Evolutionary conservation across 2,113 vertebrate species (phyloP).

Genomic region (Pteruthius melanotis): DNA sequence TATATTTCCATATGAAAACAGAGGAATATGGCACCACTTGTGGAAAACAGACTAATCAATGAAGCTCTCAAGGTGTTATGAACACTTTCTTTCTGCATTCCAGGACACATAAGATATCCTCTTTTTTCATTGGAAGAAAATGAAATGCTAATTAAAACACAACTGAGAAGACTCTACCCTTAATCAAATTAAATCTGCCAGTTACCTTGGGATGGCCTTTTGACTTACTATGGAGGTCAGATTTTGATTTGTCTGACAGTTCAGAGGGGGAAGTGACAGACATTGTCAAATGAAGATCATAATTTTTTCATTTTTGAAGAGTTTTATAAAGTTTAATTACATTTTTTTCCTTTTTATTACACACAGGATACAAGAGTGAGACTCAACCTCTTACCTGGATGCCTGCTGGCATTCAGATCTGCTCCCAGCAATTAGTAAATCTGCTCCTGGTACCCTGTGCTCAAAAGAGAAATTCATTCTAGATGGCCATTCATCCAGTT

Average conservation of each 20-base stretch:
- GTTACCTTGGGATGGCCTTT: not conserved
- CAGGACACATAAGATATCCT: not conserved
- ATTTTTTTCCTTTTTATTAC: not conserved
- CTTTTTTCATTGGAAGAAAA: not conserved
- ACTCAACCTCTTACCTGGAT: not conserved
- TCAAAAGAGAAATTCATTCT: not conserved
- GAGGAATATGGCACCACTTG: not conserved
- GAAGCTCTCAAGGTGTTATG: not conserved
- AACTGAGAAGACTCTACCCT: not conserved
- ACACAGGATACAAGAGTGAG: not conserved
- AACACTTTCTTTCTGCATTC: not conserved
- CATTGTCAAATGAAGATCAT: not conserved
- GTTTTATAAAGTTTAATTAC: not conserved
- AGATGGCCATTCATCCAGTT: not conserved
- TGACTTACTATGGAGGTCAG: not conserved
- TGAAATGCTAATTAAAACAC: slow-evolving; percentile 3
- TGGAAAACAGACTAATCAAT: not conserved
- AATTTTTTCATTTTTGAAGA: not conserved
- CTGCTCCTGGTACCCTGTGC: not conserved
- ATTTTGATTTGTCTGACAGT: not conserved
- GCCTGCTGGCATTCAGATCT: not conserved
- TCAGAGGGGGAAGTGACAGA: not conserved
- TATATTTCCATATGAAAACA: not conserved
- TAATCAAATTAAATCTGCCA: not conserved
- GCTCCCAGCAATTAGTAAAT: not conserved